Base-by-base conservation (phyloP, 2,888 invertebrate species). In the Rhamphomyia laevipes region DNA sequence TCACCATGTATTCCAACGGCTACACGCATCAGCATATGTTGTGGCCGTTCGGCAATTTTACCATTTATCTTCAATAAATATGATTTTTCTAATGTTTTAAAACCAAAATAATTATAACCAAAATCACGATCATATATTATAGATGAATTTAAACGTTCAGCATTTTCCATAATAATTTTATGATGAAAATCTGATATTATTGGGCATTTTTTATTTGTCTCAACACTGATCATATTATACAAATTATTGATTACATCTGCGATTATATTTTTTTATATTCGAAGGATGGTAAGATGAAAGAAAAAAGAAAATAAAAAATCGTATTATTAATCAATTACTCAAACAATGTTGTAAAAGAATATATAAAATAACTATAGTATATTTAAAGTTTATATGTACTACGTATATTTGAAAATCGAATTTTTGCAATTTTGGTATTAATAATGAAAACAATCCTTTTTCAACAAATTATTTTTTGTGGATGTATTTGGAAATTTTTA, bases 21-120 rank as follows among this genome's bases (percentile, higher is more conserved):
- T 1, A 96, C 96, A 60, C 99, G 74, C 99, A 99, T 99, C 50
- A 99, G 72, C 95, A 99, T 91, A 62, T 99, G 96, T 64, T 99
- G 97, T 0, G 99, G 99, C 27, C 99, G 78, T 70, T 99, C 99
- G 1, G 81, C 94, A 46, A 95, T 86, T 78, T 91, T 91, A 0
- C 85, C 86, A 65, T 91, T 78, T 46, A 95, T 88, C 72, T 89
- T 93, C 50, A 97, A 71, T 55, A 99, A 73, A 68, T 99, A 99
- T 1, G 96, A 95, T 43, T 92, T 77, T 64, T 99, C 97, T 48
- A 99, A 72, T 0, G 97, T 99, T 77, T 96, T 97, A 64, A 97
- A 97, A n/a, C 97, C 99, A 76, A 99, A 99, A 67, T 93, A 99
- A 64, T 93, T 95, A 72, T 96, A 99, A 51, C 81, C 84, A 68